A percentile compares a stretch with the other conserved stretches of the same genome.
Conservation (phyloP, 1,140 invertebrate genomes). For the Leptinotarsa lineolata region DNA sequence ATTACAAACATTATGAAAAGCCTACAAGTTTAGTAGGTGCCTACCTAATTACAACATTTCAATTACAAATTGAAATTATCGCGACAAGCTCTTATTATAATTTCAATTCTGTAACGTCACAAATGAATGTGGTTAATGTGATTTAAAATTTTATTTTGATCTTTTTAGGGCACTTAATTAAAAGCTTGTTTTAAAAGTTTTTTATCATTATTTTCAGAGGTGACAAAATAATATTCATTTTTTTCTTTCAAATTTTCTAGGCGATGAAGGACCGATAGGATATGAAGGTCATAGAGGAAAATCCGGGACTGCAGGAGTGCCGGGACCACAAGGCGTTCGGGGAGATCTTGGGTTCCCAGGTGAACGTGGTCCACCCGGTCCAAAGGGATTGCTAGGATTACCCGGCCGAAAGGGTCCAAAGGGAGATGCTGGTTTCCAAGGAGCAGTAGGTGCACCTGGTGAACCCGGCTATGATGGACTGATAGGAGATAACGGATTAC, state of each 20-base stretch:
- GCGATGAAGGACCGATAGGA: conserved; percentile 57
- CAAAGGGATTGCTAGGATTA: conserved; percentile 58
- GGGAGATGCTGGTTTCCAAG: conserved; percentile 66
- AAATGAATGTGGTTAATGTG: no score
- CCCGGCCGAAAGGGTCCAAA: conserved; percentile 65
- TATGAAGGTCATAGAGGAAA: conserved; percentile 64
- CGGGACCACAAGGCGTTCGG: conserved; percentile 55
- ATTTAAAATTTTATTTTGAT: no score
- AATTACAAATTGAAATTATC: no score
- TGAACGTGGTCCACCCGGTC: conserved; percentile 63
- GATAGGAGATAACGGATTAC: conserved; percentile 60
- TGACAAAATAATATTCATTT: background rate
- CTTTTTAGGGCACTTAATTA: no score
- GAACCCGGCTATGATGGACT: conserved; percentile 63
- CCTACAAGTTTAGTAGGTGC: no score
- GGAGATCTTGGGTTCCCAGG: conserved; percentile 61
- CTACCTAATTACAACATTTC: no score
- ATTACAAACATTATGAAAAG: no score
- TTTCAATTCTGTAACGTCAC: no score
- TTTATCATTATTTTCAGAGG: no score
- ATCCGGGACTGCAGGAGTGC: conserved; percentile 55
- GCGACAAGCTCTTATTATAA: no score
- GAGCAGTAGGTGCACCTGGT: conserved; percentile 62
- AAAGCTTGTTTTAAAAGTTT: no score
- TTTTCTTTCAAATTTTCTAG: conserved; percentile 48